Conservation (phyloP, 2,797 vertebrate species). For the Lepus townsendii region DNA sequence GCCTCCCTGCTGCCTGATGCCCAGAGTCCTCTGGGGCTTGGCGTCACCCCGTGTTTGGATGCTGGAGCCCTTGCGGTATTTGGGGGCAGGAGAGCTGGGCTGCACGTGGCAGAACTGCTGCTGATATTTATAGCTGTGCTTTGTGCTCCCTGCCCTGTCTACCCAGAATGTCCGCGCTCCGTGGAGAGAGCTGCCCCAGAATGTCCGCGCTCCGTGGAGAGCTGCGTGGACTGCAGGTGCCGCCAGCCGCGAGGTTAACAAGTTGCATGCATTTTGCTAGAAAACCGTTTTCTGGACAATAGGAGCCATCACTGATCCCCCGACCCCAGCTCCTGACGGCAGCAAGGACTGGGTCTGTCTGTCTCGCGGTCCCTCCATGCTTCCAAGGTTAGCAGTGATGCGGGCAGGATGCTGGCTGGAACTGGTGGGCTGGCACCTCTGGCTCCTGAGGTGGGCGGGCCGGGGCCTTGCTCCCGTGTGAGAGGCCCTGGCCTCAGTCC, state of each 20-base stretch:
- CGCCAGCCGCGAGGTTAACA: background rate
- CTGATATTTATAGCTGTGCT: background rate
- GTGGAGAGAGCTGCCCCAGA: background rate
- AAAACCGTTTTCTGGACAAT: background rate
- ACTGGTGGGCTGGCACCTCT: rapidly evolving
- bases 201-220: no score
- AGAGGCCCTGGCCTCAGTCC: background rate
- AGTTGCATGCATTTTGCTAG: background rate
- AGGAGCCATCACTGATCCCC: background rate
- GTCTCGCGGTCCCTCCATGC: rapidly evolving
- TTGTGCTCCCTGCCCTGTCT: background rate
- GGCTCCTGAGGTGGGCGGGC: background rate
- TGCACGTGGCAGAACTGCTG: rapidly evolving
- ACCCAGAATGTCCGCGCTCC: rapidly evolving
- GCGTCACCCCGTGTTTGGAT: rapidly evolving
- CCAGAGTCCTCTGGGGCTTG: rapidly evolving
- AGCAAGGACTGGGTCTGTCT: background rate
- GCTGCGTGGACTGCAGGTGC: background rate
- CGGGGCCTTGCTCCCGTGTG: background rate
- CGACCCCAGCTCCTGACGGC: background rate
- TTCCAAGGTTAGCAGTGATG: background rate
- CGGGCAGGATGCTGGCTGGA: no score
- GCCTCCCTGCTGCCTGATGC: background rate
- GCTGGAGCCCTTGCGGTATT: rapidly evolving
- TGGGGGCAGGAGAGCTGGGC: background rate